Conservation (phyloP, 2,888 invertebrate genomes). For the Callimorpha dominula region DNA sequence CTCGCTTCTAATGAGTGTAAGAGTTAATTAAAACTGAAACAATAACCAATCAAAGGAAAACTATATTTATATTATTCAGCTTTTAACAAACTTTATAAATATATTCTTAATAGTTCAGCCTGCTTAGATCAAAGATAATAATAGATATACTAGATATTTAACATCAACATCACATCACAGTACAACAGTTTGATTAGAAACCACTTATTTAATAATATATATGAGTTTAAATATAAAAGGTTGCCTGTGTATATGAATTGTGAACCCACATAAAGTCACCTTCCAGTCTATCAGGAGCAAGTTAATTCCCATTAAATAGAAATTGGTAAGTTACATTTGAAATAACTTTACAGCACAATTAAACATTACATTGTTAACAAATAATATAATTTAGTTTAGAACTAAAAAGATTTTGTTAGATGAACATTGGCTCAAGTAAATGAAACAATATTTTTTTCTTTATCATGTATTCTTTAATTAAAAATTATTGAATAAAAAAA, state of each 20-base stretch:
- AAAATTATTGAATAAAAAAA: background rate
- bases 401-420: background rate
- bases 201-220: background rate
- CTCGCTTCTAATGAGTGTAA: too few relatives aligned
- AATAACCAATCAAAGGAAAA: background rate
- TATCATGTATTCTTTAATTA: background rate
- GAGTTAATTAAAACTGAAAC: background rate
- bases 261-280: background rate
- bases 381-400: too few relatives aligned
- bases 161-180: background rate
- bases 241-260: background rate
- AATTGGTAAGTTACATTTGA: background rate
- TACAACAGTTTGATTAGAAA: background rate
- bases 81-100: too few relatives aligned
- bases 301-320: background rate
- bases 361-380: too few relatives aligned
- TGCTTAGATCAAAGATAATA: background rate
- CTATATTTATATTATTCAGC: too few relatives aligned
- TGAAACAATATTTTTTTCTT: background rate
- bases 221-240: background rate
- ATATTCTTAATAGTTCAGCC: background rate
- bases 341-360: too few relatives aligned
- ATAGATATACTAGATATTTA: background rate
- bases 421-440: background rate
- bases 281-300: background rate